Evolutionary conservation across 2,888 invertebrate species (phyloP), one percentile per base, ranked within the genome.

Genomic region (Leptura quadrifasciata): DNA sequence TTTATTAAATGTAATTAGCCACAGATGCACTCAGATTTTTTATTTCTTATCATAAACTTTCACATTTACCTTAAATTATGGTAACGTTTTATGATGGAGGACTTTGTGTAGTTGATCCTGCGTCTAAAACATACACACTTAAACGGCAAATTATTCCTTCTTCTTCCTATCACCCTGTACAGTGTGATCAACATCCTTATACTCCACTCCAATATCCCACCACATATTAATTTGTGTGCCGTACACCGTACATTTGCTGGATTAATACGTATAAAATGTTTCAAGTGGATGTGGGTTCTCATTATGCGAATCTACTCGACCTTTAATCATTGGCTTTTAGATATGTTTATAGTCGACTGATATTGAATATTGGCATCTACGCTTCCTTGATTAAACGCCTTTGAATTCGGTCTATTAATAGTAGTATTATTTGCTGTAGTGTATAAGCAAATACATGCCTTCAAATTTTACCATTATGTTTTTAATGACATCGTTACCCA

Each of bases 261-360:
- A 39, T 39, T 39, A 31, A 31, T 31, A 2, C 27, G 6, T 39
- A 12, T 12, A 1, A 39, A 6, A 10, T n/a, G 15, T n/a, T n/a
- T 47, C 47, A 12, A 47, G 47, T 47, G 1, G 47, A 47, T 47
- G 47, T 47, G n/a, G 47, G n/a, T n/a, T n/a, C n/a, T n/a, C n/a
- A 47, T 47, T 47, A n/a, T n/a, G n/a, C n/a, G n/a, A 47, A 47
- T n/a, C 47, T 47, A 47, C 47, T 47, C 47, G 47, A 47, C n/a
- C 47, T 15, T 47, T 47, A 47, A 47, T 47, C 47, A 47, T 47
- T n/a, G n/a, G n/a, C n/a, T 47, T 47, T 47, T n/a, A 47, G 17
- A 47, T 47, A 47, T 47, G 47, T 47, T 47, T n/a, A 47, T 47
- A 47, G 47, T 47, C 47, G 47, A 47, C 47, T 47, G 47, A 47